Evolutionary conservation across 2,113 vertebrate species (phyloP).

Genomic region (Camelus bactrianus): DNA sequence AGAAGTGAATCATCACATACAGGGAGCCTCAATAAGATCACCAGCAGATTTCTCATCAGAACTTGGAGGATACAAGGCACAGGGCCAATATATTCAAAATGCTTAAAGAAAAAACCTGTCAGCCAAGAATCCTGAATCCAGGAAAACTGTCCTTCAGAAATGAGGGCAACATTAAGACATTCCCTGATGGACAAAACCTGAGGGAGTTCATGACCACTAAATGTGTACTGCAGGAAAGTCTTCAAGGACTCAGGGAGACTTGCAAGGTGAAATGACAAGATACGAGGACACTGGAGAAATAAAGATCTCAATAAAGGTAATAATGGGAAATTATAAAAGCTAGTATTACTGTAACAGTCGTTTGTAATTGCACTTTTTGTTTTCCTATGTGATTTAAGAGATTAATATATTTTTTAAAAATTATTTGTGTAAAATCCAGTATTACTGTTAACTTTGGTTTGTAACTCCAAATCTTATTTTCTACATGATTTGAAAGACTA

Average conservation of each 20-base stretch:
- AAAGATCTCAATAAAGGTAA: neutral
- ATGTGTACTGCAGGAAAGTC: neutral
- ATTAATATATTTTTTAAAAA: neutral
- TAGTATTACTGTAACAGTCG: neutral
- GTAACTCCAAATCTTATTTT: neutral
- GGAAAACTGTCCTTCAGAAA: neutral
- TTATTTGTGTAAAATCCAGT: neutral
- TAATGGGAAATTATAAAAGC: neutral
- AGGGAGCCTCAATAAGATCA: neutral
- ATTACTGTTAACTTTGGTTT: neutral
- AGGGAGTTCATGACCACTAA: neutral
- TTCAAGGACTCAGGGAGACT: neutral
- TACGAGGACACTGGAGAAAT: neutral
- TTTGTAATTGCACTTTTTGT: neutral
- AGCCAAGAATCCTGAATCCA: neutral
- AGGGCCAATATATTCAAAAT: neutral
- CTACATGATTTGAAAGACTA: neutral
- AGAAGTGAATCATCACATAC: neutral
- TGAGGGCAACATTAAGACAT: neutral
- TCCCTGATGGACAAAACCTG: neutral
- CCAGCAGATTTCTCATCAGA: neutral
- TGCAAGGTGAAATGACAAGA: neutral
- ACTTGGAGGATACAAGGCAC: neutral
- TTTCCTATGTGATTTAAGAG: neutral
- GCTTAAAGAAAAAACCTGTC: neutral